Percentiles rank a stretch among this genome's conserved stretches.
These are phyloP conservation scores for Nyctalus aviator DNA, from an alignment of 2,797 vertebrate species.

Conservation along the genomic window DNA sequence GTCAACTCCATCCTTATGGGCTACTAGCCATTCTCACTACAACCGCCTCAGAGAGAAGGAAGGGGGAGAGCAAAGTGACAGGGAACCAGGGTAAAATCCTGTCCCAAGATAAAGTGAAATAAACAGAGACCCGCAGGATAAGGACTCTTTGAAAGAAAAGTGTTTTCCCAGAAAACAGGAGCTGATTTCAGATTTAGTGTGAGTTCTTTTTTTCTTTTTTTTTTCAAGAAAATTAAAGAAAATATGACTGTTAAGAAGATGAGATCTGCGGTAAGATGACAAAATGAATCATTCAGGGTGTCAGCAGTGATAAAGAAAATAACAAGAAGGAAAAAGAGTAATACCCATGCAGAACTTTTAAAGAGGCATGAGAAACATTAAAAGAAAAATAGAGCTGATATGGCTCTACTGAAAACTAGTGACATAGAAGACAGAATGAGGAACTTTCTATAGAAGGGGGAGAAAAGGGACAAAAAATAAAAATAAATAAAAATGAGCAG, in stretches of 20 bases:
- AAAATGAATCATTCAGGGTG: neutral
- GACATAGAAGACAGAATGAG: neutral
- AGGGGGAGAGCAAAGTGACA: neutral
- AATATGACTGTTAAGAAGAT: neutral
- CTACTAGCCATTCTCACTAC: accelerated
- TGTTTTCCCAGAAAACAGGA: neutral
- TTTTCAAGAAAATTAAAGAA: neutral
- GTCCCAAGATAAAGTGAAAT: neutral
- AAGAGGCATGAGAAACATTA: neutral
- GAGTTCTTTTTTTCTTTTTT: neutral
- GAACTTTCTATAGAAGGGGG: neutral
- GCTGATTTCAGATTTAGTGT: neutral
- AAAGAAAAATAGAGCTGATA: neutral
- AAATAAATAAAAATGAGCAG: neutral
- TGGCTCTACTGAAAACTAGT: neutral
- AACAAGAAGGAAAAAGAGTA: neutral
- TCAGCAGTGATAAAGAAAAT: neutral
- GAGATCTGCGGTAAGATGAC: neutral
- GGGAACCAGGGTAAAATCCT: neutral
- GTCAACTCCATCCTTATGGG: accelerated
- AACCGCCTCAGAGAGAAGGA: neutral
- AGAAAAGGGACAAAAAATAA: neutral
- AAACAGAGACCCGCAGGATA: neutral
- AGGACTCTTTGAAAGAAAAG: neutral
- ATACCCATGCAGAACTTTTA: neutral